These are phyloP conservation scores for Climacteris rufus DNA, from an alignment of 2,113 vertebrate genomes.

Conservation along the genomic window DNA sequence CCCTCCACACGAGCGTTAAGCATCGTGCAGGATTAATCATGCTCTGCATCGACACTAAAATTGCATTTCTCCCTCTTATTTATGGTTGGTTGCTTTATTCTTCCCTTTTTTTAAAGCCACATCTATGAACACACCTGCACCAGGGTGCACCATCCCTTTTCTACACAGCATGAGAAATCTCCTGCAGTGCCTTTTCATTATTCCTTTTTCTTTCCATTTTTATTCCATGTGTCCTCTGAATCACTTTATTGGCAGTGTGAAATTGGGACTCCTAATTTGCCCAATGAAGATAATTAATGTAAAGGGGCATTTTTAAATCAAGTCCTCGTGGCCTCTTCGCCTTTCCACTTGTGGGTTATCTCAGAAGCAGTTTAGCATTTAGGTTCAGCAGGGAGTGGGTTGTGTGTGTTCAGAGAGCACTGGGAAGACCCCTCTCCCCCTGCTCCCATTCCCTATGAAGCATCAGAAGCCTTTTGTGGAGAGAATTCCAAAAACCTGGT, in stretches of 20 bases:
- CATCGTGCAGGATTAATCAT: background rate
- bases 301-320: background rate
- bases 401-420: background rate
- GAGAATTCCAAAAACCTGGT: background rate
- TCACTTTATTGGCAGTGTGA: background rate
- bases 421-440: background rate
- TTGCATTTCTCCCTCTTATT: background rate
- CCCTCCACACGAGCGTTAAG: background rate
- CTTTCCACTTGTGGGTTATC: background rate
- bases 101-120: background rate
- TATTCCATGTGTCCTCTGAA: fast-evolving
- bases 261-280: background rate
- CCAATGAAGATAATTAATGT: background rate
- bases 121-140: fast-evolving
- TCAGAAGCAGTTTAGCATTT: background rate
- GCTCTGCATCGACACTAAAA: background rate
- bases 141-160: background rate
- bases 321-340: background rate
- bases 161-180: background rate
- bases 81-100: background rate
- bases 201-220: background rate
- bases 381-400: background rate
- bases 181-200: too few relatives aligned
- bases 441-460: background rate
- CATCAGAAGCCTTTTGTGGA: background rate